Conservation (phyloP, 2,888 invertebrate genomes). For the Andricus quercusramuli region DNA sequence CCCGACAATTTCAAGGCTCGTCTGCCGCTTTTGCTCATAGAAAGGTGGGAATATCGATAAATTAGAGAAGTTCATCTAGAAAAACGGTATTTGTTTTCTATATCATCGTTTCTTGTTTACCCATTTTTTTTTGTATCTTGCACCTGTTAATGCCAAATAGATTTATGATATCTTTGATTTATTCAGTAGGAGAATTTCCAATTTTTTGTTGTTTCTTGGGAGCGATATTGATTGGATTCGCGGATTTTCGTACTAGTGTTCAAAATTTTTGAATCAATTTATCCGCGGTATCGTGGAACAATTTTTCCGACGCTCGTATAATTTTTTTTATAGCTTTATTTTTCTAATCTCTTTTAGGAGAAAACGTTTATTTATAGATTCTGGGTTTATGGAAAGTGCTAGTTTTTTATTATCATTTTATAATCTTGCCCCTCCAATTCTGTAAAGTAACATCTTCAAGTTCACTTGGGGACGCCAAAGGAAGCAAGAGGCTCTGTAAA, state of each 20-base stretch:
- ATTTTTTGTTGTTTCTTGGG: no score
- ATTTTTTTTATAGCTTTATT: neutral
- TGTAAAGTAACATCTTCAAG: constrained; percentile 3
- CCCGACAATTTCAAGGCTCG: no score
- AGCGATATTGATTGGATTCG: neutral
- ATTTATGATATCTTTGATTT: no score
- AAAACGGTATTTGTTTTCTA: no score
- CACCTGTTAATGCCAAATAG: no score
- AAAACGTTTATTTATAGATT: neutral
- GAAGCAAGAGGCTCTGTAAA: constrained; percentile 3
- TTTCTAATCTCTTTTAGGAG: neutral
- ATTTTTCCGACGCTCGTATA: neutral
- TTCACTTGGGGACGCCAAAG: neutral
- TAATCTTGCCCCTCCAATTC: constrained; percentile 10
- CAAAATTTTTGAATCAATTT: neutral
- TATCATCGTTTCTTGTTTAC: no score
- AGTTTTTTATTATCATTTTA: neutral
- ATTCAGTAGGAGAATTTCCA: no score
- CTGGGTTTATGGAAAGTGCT: neutral
- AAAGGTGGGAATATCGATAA: no score
- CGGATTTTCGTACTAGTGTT: neutral
- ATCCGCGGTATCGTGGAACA: neutral
- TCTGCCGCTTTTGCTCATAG: no score
- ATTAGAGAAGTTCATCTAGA: no score
- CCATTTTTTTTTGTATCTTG: no score